Evolutionary conservation across 2,113 vertebrate genomes (phyloP), one percentile per base, ranked within the genome.

Genomic region (Corythornis madagascariensis): DNA sequence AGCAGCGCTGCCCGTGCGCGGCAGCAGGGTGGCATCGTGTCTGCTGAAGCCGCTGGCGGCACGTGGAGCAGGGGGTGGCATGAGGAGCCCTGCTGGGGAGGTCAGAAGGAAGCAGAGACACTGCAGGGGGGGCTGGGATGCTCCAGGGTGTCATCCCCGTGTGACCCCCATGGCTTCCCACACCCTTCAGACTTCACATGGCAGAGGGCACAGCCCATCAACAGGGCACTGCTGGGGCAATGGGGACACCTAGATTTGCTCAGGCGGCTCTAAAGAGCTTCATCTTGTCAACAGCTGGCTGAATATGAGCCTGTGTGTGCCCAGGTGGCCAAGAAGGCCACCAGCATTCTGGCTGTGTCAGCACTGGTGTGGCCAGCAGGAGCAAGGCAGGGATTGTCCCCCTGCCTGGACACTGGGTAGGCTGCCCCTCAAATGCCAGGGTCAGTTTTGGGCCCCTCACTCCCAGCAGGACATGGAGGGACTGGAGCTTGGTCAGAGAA

Each of bases 111-210:
- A 11, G 16, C 14, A 43, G 53, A n/a, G 66, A 15, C n/a, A 14
- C 10, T 0, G 0, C 0, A 0, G 63, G 0, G 0, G 0, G 53
- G 4, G 31, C 33, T 52, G 57, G 33, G 74, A 12, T n/a, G 70
- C 45, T 77, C 66, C 1, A 2, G 1, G 8, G 16, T 3, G 9
- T 26, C 43, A 40, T 17, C 24, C 26, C 56, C 6, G 29, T 1
- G 13, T 22, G 47, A 45, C 4, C 19, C 24, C 29, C n/a, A 29
- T 11, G 5, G 4, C 10, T 5, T 47, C 50, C 65, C 8, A 4
- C 45, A 42, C 7, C 45, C 33, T 70, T 38, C 0, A 2, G 53
- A 16, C 7, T 45, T 47, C 2, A 47, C 2, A 2, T 0, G 3
- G 60, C 21, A 42, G 43, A 56, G 31, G 45, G 21, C 45, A 69